Conservation (phyloP, 2,113 vertebrate genomes). For the Taxidea taxus region DNA sequence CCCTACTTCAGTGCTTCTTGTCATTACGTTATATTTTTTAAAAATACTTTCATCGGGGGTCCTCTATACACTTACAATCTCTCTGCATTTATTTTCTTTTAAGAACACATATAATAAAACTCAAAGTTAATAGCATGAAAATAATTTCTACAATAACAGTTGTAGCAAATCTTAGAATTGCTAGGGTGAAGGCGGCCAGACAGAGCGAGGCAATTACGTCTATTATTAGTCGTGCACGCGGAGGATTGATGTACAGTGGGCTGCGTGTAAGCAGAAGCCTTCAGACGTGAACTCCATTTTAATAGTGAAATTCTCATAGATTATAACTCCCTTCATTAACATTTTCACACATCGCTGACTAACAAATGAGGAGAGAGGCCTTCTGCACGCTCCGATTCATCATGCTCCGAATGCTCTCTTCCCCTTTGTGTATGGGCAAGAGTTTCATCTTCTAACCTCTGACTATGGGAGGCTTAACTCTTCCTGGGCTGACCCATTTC, state of each 20-base stretch:
- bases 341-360: slow-evolving; percentile 97
- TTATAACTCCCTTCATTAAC: slow-evolving; percentile 97
- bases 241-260: slow-evolving; percentile 91
- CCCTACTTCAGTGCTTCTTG: slow-evolving; percentile 61
- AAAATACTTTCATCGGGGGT: slow-evolving; percentile 35
- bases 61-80: slow-evolving; percentile 54
- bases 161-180: slow-evolving; percentile 74
- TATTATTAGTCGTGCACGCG: slow-evolving; percentile 87
- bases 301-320: slow-evolving; percentile 91
- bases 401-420: background rate
- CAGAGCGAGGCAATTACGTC: slow-evolving; percentile 87
- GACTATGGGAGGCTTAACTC: slow-evolving; percentile 55
- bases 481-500: background rate
- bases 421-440: slow-evolving; percentile 51
- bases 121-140: slow-evolving; percentile 77
- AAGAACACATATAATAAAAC: slow-evolving; percentile 71
- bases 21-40: slow-evolving; percentile 48
- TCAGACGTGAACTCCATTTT: slow-evolving; percentile 91
- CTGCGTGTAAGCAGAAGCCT: slow-evolving; percentile 88
- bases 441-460: slow-evolving; percentile 75
- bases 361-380: slow-evolving; percentile 95
- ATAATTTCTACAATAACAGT: slow-evolving; percentile 76
- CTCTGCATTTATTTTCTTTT: slow-evolving; percentile 74
- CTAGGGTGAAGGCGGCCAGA: slow-evolving; percentile 80
- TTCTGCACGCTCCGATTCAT: slow-evolving; percentile 88